phyloP scores from a whole-genome alignment of 2,888 invertebrate species.

The Stenodera caucasica region DNA sequence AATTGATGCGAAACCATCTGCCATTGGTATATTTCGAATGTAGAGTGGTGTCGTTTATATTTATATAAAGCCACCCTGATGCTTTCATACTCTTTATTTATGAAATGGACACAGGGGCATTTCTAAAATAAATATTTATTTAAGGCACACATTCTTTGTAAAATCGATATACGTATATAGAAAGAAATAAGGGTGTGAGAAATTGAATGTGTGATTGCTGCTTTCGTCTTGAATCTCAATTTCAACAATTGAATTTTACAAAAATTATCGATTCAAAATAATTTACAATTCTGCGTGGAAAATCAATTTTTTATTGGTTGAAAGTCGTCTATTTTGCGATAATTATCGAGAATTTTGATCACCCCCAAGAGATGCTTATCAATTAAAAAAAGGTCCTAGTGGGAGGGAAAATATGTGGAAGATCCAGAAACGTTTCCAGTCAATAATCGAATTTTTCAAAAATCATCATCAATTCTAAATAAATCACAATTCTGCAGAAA shows the following conservation, averaged over 20 bases:
- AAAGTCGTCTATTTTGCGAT: no score
- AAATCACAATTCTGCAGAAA: no score
- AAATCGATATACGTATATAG: conserved; percentile 19
- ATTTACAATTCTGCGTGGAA: no score
- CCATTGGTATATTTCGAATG: neutral
- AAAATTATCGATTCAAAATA: no score
- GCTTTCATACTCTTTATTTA: conserved; percentile 45
- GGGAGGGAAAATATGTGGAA: no score
- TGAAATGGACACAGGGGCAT: conserved; percentile 53
- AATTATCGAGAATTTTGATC: no score
- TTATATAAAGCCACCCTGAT: conserved; percentile 48
- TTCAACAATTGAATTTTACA: no score
- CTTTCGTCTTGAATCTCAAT: neutral
- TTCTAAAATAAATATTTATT: conserved; percentile 56
- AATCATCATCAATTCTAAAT: no score
- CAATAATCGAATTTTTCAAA: no score
- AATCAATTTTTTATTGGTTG: neutral
- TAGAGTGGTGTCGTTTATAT: conserved; percentile 32
- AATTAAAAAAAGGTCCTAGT: no score
- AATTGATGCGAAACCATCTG: conserved; percentile 3
- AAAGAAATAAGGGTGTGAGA: conserved; percentile 15
- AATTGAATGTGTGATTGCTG: neutral
- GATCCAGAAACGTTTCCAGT: no score
- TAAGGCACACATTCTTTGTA: conserved; percentile 32
- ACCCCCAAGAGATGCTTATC: no score